Evolutionary conservation across 2,797 vertebrate genomes (phyloP).

Genomic region (Eremophila alpestris): DNA sequence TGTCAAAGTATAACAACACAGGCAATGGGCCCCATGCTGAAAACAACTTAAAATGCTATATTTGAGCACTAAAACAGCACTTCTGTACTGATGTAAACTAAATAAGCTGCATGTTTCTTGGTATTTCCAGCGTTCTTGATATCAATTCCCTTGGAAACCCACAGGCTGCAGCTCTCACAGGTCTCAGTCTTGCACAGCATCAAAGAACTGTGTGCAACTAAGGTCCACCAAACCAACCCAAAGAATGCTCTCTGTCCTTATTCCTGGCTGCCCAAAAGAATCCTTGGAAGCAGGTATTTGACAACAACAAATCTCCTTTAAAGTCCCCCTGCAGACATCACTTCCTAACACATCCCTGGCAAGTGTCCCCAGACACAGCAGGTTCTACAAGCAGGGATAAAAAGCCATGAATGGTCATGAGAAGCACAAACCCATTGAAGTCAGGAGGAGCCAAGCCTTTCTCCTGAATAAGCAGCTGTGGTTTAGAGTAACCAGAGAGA

Average conservation of each 20-base stretch:
- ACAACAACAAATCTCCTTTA: background rate
- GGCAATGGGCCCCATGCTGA: background rate
- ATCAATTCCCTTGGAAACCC: background rate
- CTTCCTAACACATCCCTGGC: background rate
- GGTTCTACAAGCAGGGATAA: background rate
- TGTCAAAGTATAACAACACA: background rate
- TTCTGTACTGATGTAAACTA: background rate
- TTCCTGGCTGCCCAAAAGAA: background rate
- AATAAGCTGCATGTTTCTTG: background rate
- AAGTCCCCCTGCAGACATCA: background rate
- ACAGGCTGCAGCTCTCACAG: background rate
- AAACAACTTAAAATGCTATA: background rate
- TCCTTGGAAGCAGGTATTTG: background rate
- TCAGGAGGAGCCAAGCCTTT: background rate
- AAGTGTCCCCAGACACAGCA: background rate
- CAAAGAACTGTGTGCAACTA: background rate
- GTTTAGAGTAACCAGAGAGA: constrained; percentile 4
- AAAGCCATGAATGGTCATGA: background rate
- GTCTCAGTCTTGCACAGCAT: background rate
- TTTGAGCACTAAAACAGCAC: background rate
- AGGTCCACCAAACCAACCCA: background rate
- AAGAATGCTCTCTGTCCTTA: background rate
- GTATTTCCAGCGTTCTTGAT: background rate
- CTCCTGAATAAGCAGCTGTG: background rate
- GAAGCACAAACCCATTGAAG: background rate